Percentiles rank a stretch among this genome's conserved stretches.
Evolutionary conservation across 2,888 invertebrate species (phyloP).

Genomic region (Scelioninae gen. 2): DNA sequence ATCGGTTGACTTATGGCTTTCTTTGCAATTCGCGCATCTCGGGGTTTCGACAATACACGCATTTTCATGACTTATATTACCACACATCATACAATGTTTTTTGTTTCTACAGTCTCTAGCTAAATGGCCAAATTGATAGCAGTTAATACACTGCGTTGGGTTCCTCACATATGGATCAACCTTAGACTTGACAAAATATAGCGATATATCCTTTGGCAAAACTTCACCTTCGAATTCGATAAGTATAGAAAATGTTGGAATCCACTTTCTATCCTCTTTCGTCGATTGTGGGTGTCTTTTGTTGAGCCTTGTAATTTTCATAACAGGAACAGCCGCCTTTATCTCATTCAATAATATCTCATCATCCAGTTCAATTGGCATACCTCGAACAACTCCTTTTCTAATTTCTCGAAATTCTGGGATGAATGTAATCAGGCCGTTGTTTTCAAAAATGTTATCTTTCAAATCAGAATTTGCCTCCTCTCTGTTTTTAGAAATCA

Average conservation of each 20-base stretch:
- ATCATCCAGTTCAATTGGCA: not conserved
- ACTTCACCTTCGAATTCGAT: constrained; percentile 10
- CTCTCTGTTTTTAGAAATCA: constrained; percentile 10
- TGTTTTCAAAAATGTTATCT: not conserved
- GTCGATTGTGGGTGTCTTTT: not conserved
- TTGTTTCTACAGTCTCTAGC: constrained; percentile 7
- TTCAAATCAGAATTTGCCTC: constrained; percentile 21
- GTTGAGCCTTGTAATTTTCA: constrained; percentile 5
- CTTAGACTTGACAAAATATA: constrained; percentile 11
- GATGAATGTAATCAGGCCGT: constrained; percentile 7
- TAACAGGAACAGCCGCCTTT: not conserved
- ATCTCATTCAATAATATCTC: not conserved
- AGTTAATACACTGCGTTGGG: constrained; percentile 24
- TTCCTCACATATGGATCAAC: constrained; percentile 19
- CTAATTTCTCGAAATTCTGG: constrained; percentile 17
- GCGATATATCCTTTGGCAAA: constrained; percentile 1
- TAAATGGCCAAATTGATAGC: constrained; percentile 28
- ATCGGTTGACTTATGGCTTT: not conserved
- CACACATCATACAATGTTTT: constrained; percentile 4
- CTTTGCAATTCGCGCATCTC: not conserved
- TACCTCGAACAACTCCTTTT: constrained; percentile 19
- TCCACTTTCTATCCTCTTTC: constrained; percentile 1
- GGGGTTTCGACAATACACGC: not conserved
- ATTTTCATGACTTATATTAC: not conserved
- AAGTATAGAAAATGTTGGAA: constrained; percentile 1